Conservation (phyloP, 64 coral and sea anemone species). For the Hydrozoanthus tunicans region DNA sequence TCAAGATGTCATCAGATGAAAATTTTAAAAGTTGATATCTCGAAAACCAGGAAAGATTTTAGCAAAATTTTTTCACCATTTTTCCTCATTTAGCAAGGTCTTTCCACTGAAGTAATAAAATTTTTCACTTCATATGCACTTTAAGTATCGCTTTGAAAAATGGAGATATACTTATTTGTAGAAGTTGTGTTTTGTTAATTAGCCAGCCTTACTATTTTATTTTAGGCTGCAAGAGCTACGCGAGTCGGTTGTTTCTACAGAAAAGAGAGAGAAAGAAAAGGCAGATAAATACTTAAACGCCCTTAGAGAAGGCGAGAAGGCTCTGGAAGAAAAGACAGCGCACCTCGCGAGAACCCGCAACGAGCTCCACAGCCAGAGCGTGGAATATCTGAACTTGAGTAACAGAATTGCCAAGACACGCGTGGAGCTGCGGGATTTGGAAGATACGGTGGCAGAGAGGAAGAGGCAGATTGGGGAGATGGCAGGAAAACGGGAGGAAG, state of each 20-base stretch:
- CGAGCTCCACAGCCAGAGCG: constrained; percentile 76
- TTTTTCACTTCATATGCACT: too few relatives aligned
- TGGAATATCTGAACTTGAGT: constrained; percentile 68
- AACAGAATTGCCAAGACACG: constrained; percentile 59
- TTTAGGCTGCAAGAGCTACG: constrained; percentile 70
- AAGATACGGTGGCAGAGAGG: constrained; percentile 16
- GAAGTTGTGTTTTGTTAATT: too few relatives aligned
- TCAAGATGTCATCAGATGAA: too few relatives aligned
- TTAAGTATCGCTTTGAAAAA: too few relatives aligned
- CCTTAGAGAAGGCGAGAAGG: constrained; percentile 84
- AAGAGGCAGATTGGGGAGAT: constrained; percentile 39
- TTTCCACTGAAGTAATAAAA: too few relatives aligned
- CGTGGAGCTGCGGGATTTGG: constrained; percentile 66
- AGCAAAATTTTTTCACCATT: too few relatives aligned
- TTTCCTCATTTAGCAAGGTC: too few relatives aligned
- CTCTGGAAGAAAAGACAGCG: constrained; percentile 66
- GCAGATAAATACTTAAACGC: constrained; percentile 61
- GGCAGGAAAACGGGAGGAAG: constrained; percentile 49
- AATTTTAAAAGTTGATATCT: too few relatives aligned
- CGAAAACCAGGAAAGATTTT: too few relatives aligned
- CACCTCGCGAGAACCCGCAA: constrained; percentile 77
- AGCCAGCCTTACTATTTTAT: background rate
- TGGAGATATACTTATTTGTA: too few relatives aligned
- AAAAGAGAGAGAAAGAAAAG: constrained; percentile 67
- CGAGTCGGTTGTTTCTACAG: constrained; percentile 56